Conservation (phyloP, 2,113 vertebrate genomes). For the Ammodytes dubius region DNA sequence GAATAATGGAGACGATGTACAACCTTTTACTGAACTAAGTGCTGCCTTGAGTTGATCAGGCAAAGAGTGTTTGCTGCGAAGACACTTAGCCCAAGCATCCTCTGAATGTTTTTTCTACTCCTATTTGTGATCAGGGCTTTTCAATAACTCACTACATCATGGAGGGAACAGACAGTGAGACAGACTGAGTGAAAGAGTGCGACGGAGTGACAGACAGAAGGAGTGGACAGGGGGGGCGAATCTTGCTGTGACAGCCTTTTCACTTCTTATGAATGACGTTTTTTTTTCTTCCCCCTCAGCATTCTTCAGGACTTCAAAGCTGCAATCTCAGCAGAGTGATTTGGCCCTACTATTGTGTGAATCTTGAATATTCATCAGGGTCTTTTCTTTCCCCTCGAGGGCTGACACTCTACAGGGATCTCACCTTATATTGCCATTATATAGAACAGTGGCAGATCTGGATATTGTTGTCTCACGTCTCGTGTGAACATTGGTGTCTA, state of each 20-base stretch:
- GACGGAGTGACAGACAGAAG: slow-evolving; percentile 50
- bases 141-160: slow-evolving; percentile 28
- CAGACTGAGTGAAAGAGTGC: slow-evolving; percentile 43
- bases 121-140: slow-evolving; percentile 1
- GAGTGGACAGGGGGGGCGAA: slow-evolving; percentile 32
- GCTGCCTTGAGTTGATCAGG: too few relatives aligned
- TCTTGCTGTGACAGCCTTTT: slow-evolving; percentile 78
- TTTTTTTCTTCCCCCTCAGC: slow-evolving; percentile 62
- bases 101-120: too few relatives aligned
- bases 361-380: slow-evolving; percentile 82
- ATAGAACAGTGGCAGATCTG: background rate
- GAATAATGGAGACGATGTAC: too few relatives aligned
- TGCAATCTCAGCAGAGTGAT: slow-evolving; percentile 62
- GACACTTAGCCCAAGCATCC: too few relatives aligned
- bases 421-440: slow-evolving; percentile 2
- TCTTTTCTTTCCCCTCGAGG: slow-evolving; percentile 47
- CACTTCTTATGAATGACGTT: slow-evolving; percentile 71
- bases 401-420: slow-evolving; percentile 44
- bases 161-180: slow-evolving; percentile 46
- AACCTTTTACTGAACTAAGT: too few relatives aligned
- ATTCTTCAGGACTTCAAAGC: slow-evolving; percentile 79
- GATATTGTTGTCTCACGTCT: slow-evolving; percentile 20
- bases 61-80: too few relatives aligned
- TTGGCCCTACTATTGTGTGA: slow-evolving; percentile 65
- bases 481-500: slow-evolving; percentile 7